A percentile compares a stretch with the other conserved stretches of the same genome.
phyloP scores from a whole-genome alignment of 2,888 invertebrate genomes.

The Deilephila porcellus region DNA sequence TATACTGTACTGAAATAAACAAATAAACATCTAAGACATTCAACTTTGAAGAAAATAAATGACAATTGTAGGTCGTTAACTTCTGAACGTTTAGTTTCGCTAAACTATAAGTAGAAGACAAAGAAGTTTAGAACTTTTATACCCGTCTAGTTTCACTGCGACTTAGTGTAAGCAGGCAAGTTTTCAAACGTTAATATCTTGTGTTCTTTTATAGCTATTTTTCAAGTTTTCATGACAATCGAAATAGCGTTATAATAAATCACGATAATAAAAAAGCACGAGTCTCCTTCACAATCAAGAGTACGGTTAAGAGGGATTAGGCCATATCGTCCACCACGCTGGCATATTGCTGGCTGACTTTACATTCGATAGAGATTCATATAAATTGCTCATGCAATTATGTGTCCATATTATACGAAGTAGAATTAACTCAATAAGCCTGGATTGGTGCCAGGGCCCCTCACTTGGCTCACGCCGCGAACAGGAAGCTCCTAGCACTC shows the following conservation, averaged over 20 bases:
- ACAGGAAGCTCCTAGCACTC: neutral
- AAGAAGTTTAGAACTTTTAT: neutral
- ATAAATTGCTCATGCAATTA: neutral
- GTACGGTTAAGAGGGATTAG: too few relatives aligned
- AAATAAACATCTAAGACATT: neutral
- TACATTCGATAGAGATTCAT: too few relatives aligned
- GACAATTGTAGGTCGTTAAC: slow-evolving; percentile 22
- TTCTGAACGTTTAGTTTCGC: slow-evolving; percentile 11
- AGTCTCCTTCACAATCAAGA: too few relatives aligned
- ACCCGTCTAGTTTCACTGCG: neutral
- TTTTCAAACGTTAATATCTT: too few relatives aligned
- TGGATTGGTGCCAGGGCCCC: neutral
- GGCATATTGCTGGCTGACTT: too few relatives aligned
- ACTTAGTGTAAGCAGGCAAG: too few relatives aligned
- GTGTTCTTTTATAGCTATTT: neutral
- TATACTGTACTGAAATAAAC: neutral
- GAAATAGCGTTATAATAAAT: too few relatives aligned
- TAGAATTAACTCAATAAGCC: neutral
- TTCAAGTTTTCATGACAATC: too few relatives aligned
- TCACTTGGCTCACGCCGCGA: neutral
- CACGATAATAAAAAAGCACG: too few relatives aligned
- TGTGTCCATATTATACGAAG: neutral
- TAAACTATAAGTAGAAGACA: slow-evolving; percentile 9
- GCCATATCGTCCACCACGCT: too few relatives aligned
- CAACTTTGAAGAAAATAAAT: slow-evolving; percentile 16